A percentile compares a stretch with the other conserved stretches of the same genome.
Evolutionary conservation across 2,888 invertebrate species (phyloP).

Genomic region (Apeira syringaria): DNA sequence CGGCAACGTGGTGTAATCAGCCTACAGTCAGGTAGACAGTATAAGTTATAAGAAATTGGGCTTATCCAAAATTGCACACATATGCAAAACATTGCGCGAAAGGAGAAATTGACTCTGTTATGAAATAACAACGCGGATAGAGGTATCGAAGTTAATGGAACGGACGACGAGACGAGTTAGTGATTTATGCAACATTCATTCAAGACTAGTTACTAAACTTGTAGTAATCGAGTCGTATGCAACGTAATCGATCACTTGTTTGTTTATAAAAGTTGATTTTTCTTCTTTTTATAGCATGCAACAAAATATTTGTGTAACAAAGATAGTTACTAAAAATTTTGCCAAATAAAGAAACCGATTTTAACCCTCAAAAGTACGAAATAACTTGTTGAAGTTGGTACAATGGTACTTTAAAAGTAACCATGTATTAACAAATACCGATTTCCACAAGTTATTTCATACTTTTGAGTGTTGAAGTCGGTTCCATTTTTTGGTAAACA

Average conservation of each 20-base stretch:
- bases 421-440: too few species aligned
- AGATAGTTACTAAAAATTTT: too few species aligned
- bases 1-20: constrained; percentile 13
- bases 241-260: constrained; percentile 25
- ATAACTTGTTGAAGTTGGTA: too few species aligned
- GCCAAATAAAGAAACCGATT: too few species aligned
- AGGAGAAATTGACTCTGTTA: constrained; percentile 25
- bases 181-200: constrained; percentile 43
- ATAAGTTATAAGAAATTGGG: constrained; percentile 9
- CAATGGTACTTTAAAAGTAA: too few species aligned
- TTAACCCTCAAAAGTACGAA: too few species aligned
- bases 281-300: too few species aligned
- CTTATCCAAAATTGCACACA: constrained; percentile 13
- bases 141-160: constrained; percentile 42
- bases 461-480: too few species aligned
- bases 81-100: constrained; percentile 22
- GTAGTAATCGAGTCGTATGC: constrained; percentile 28
- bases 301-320: too few species aligned
- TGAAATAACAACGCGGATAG: constrained; percentile 41
- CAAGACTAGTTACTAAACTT: constrained; percentile 35
- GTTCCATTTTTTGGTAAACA: too few species aligned
- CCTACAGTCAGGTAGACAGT: constrained; percentile 5
- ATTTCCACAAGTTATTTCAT: too few species aligned
- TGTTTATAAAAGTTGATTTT: too few species aligned
- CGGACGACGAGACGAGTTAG: constrained; percentile 28